Base-by-base conservation (phyloP, 2,113 vertebrate genomes). In the Notothenia rossii region DNA sequence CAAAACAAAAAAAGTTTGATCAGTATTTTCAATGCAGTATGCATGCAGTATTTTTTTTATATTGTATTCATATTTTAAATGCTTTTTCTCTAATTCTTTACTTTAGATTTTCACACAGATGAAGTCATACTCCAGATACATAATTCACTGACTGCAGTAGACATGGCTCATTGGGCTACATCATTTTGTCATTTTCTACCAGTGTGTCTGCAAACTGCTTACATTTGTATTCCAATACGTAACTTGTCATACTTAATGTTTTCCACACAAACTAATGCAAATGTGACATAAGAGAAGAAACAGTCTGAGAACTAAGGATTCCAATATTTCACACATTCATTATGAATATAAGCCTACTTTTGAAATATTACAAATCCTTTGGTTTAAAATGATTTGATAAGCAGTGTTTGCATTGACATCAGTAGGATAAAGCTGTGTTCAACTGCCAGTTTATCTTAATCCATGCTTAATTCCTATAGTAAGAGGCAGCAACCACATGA, bases 161-260 rank as follows among this genome's bases (percentile, higher is more conserved):
- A 70, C 18, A 17, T 80, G 80, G 64, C 67, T 73, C 78, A 88
- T 22, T 80, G 79, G 69, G 65, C 72, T 62, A 43, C 58, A 84
- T 66, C 71, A 66, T 83, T 77, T 72, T 84, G 78, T 84, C 73
- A 81, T 73, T 73, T 77, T 60, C 50, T 56, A 33, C 17, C 63
- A 72, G 66, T 51, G 7, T 86, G 48, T 63, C 71, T 61, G 40
- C 54, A 74, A 78, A 77, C 80, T 55, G 70, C 33, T 25, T 13
- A 10, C 18, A 77, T 79, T 53, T 73, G 33, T 73, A 67, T 75
- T 83, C 65, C 4, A 36, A 78, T 70, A 60, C 69, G 54, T 36
- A 59, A 72, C 51, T 68, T 82, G 65, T 82, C 68, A 50, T 13
- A 48, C 20, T 22, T 11, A 59, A 71, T 64, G 64, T 67, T 83